Evolutionary conservation across 2,113 vertebrate genomes (phyloP).

Genomic region (Penelope pileata): DNA sequence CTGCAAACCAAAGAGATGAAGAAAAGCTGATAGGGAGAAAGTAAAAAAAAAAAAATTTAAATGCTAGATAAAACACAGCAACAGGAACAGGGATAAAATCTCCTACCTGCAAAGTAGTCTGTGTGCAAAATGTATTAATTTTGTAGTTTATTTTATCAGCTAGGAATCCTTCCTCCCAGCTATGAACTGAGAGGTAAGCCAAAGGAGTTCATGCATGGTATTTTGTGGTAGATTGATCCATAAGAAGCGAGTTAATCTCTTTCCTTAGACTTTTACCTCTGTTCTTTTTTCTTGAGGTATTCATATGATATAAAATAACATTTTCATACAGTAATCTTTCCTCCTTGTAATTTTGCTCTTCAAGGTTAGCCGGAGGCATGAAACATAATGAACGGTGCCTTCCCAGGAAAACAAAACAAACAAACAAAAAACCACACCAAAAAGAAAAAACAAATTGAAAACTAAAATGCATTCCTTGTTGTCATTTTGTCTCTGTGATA

Average conservation of each 20-base stretch:
- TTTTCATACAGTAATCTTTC: conserved; percentile 76
- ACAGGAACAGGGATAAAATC: conserved; percentile 55
- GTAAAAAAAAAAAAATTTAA: not conserved
- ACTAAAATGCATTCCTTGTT: conserved; percentile 32
- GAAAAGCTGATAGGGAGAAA: conserved; percentile 29
- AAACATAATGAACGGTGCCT: not conserved
- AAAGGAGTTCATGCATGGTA: not conserved
- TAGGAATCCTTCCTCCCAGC: conserved; percentile 38
- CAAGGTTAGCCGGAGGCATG: conserved; percentile 61
- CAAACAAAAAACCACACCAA: not conserved
- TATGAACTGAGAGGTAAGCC: conserved; percentile 32
- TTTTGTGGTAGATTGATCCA: conserved; percentile 35
- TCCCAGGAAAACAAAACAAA: not conserved
- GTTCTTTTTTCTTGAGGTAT: conserved; percentile 51
- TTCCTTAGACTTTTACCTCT: conserved; percentile 62
- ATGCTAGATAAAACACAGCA: conserved; percentile 55
- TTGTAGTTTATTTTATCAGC: conserved; percentile 47
- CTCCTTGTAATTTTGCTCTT: conserved; percentile 53
- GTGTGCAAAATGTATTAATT: conserved; percentile 61
- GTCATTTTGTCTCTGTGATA: conserved; percentile 12
- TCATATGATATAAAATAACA: conserved; percentile 68
- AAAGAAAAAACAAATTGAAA: not conserved
- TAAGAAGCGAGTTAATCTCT: conserved; percentile 59
- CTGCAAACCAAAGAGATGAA: conserved; percentile 46
- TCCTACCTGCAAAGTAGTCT: conserved; percentile 56